Conservation (phyloP, 2,113 vertebrate genomes). For the Protomyctophum bolini region DNA sequence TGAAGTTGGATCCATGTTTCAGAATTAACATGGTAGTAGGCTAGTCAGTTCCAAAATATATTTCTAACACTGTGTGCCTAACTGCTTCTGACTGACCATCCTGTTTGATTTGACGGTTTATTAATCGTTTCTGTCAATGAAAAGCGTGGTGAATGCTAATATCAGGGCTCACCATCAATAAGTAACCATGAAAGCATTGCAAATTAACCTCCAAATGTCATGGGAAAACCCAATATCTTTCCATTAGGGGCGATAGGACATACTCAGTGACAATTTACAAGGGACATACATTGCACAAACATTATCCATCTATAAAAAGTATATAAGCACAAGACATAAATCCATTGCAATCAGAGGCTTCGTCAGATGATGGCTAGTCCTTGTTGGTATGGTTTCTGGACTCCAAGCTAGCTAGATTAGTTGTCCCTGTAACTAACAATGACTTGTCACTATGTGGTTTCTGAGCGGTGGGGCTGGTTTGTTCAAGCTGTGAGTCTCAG, state of each 20-base stretch:
- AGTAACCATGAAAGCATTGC: slow-evolving; percentile 80
- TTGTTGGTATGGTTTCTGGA: not conserved
- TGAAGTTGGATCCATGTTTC: not conserved
- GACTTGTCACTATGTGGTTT: too few species aligned
- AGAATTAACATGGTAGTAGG: slow-evolving; percentile 1
- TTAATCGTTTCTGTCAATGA: slow-evolving; percentile 84
- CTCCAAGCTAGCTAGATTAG: too few species aligned
- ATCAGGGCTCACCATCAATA: slow-evolving; percentile 75
- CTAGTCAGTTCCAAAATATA: not conserved
- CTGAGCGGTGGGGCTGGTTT: too few species aligned
- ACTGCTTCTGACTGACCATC: slow-evolving; percentile 50
- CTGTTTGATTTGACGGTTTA: slow-evolving; percentile 78
- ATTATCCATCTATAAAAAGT: slow-evolving; percentile 2
- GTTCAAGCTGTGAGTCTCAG: too few species aligned
- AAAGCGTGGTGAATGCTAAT: slow-evolving; percentile 82
- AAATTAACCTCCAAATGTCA: slow-evolving; percentile 86
- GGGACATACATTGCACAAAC: not conserved
- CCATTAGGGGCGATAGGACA: slow-evolving; percentile 66
- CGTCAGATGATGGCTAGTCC: not conserved
- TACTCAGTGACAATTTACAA: slow-evolving; percentile 26
- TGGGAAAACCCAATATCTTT: slow-evolving; percentile 74
- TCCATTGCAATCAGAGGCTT: too few species aligned
- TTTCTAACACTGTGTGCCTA: slow-evolving; percentile 20
- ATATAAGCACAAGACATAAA: slow-evolving; percentile 3
- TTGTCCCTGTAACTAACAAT: too few species aligned